Conservation (phyloP, 1,140 invertebrate genomes). For the Meloidogyne exigua region DNA sequence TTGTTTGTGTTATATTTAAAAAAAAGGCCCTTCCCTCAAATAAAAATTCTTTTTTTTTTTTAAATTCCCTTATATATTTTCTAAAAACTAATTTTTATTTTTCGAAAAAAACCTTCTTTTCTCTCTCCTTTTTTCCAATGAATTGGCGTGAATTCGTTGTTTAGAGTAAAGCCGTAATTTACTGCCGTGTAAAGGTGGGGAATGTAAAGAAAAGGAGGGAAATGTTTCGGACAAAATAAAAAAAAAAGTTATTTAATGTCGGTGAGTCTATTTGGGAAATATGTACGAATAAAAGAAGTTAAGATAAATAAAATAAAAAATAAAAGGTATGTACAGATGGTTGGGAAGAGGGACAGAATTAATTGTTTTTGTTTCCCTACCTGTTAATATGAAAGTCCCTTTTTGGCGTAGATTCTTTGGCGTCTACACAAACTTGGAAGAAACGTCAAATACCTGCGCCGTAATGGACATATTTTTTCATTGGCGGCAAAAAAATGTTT, state of each 20-base stretch:
- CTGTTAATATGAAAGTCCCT: background rate
- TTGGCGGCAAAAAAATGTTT: background rate
- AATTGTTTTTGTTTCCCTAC: background rate
- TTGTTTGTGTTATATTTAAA: no score
- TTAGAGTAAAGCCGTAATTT: conserved; percentile 11
- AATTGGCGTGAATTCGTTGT: conserved; percentile 8
- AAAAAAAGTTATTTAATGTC: background rate
- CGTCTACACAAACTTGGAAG: background rate
- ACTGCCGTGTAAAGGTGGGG: background rate
- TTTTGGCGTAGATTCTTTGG: background rate
- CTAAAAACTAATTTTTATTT: background rate
- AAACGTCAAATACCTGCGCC: background rate
- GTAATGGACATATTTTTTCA: background rate
- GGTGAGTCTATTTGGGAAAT: background rate
- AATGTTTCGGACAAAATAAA: conserved; percentile 5
- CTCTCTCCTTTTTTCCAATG: background rate
- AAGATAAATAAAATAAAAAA: background rate
- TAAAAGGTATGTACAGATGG: background rate
- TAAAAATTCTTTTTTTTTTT: background rate
- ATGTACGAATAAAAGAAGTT: background rate
- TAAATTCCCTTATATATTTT: background rate
- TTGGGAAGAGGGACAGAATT: background rate
- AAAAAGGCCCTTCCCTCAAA: background rate
- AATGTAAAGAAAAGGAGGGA: background rate
- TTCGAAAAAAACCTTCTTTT: background rate